Base-by-base conservation (phyloP, 2,797 vertebrate genomes). In the Centropyge bicolor region DNA sequence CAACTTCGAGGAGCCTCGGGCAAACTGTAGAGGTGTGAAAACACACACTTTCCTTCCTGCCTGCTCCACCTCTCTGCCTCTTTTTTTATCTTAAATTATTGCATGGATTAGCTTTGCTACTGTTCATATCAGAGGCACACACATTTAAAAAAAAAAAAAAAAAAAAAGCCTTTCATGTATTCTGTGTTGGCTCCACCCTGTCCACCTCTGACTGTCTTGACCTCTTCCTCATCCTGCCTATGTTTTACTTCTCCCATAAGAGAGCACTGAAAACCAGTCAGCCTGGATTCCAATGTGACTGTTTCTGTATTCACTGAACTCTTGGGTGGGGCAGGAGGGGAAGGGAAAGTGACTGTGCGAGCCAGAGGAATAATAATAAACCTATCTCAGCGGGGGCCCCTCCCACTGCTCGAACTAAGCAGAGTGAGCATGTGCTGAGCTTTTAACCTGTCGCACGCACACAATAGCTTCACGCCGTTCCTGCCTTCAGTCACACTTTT, bases 241-340 rank as follows among this genome's bases (percentile, higher is more conserved):
- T 6, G 16, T 59, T 66, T 68, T 76, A 35, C 46, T 69, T 74
- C 40, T 75, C 41, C 55, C 22, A 31, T 65, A 63, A 45, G 13
- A 81, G 51, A 72, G 64, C 16, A 51, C 24, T 57, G 11, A 72
- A 80, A 92, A 91, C 86, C 87, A 57, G 93, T 92, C 81, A 35
- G 38, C 69, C 88, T 8, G 80, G 89, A 95, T 94, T 95, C 92
- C 90, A 62, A 2, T n/a, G 38, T 59, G 76, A 86, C 75, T 77
- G 57, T 89, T 74, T 80, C 73, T 87, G 59, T 61, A 51, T 75
- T 88, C 46, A 57, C 61, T 81, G 14, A 75, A 73, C 57, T 69
- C 14, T 57, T 72, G 87, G 94, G 91, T 84, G 91, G 80, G 91
- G 91, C 76, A 83, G 35, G 20, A 76, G 56, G 55, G n/a, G 77